phyloP scores from a whole-genome alignment of 1,140 invertebrate genomes.

The Diabrotica undecimpunctata region DNA sequence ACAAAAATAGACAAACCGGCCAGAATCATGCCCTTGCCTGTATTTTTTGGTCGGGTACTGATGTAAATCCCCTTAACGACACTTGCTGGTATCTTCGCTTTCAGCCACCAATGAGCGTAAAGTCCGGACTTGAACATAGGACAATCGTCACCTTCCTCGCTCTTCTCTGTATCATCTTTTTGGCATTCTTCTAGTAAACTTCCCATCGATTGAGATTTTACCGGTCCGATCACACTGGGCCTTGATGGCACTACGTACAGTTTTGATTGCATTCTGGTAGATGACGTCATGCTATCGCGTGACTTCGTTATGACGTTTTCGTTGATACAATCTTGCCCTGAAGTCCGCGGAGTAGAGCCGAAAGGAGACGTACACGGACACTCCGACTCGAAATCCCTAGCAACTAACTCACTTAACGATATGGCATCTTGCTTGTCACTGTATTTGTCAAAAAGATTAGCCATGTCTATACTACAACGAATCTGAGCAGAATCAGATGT shows the following conservation, averaged over 20 bases:
- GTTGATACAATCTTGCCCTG: slow-evolving; percentile 54
- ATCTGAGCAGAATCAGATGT: slow-evolving; percentile 8
- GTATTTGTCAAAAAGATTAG: slow-evolving; percentile 26
- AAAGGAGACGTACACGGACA: slow-evolving; percentile 70
- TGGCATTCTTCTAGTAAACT: slow-evolving; percentile 24
- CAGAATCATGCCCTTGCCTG: slow-evolving; percentile 57
- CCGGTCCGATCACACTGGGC: slow-evolving; percentile 30
- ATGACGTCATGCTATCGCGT: slow-evolving; percentile 50
- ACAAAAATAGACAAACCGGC: slow-evolving; percentile 27
- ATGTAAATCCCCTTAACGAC: slow-evolving; percentile 55
- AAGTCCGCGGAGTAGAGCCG: slow-evolving; percentile 63
- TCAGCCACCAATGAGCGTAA: slow-evolving; percentile 90
- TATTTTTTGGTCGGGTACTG: slow-evolving; percentile 44
- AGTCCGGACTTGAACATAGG: slow-evolving; percentile 72
- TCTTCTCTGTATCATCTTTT: slow-evolving; percentile 12
- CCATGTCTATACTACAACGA: slow-evolving; percentile 26
- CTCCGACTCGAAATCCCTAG: slow-evolving; percentile 63
- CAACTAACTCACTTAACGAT: slow-evolving; percentile 59
- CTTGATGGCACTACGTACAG: slow-evolving; percentile 7
- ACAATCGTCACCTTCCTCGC: slow-evolving; percentile 27
- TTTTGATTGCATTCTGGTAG: slow-evolving; percentile 46
- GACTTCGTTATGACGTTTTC: slow-evolving; percentile 52
- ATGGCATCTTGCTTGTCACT: slow-evolving; percentile 28
- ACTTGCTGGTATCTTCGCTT: slow-evolving; percentile 70
- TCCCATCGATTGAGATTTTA: slow-evolving; percentile 34